Evolutionary conservation across 2,888 invertebrate genomes (phyloP), one percentile per base, ranked within the genome.

Genomic region (Hypercompe scribonia): DNA sequence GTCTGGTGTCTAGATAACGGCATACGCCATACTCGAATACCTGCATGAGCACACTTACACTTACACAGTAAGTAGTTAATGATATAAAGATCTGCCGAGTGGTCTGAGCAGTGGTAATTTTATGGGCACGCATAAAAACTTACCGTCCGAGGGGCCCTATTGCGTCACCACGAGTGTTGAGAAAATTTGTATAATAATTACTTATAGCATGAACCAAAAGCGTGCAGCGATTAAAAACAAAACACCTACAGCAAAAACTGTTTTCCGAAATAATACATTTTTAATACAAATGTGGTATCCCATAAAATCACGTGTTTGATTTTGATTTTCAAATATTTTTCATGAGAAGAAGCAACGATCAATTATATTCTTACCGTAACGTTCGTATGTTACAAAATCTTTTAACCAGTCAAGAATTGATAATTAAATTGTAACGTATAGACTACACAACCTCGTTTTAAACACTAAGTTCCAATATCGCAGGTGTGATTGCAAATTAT

Each of bases 131-230:
- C 85, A 88, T 87, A 91, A 90, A 90, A 88, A 88, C 82, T 84
- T 87, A 86, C 83, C 81, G 84, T 87, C 83, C 80, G 89, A 92
- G 95, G 88, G 94, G 93, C 93, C 94, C 92, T 88, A 88, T 90
- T 90, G 88, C 93, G 91, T 93, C 93, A 92, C 85, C 85, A 86
- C 88, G 87, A 87, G 89, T 88, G 90, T 86, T 88, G 89, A 91
- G 91, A 90, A 91, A 92, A 91, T 87, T 86, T 86, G 87, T 89
- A 85, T 89, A 87, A 87, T 86, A 84, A 84, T 84, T 86, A 81
- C 83, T 81, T 74, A 73, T 75, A 71, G 85, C 80, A 80, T 82
- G 75, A 71, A 85, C 79, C 80, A 79, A 74, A 72, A 86, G 90
- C 90, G 88, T 71, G 79, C 71, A 83, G 86, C 89, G 88, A 78